Base-by-base conservation (phyloP, 1,140 invertebrate genomes). In the Neuroterus valhalla region DNA sequence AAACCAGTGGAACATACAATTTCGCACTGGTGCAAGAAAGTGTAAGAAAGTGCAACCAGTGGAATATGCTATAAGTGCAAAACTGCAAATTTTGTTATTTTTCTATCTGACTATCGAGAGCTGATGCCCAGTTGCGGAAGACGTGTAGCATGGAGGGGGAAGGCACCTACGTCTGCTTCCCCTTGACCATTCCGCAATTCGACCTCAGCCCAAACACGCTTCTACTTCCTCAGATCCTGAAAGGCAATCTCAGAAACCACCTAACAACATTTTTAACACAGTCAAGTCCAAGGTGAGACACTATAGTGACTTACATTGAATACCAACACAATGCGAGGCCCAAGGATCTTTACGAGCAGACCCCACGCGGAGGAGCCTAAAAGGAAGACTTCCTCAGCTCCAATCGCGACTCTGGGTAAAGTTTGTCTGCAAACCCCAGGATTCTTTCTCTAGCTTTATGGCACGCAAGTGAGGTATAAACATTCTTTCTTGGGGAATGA, bases 261-360 rank as follows among this genome's bases (percentile, higher is more conserved):
- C 31, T 62, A 62, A 62, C 31, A 26, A 62, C 55, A 62, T 62
- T 62, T 62, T 62, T 31, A 62, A n/a, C 55, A 62, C 55, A 62
- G 55, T 62, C 23, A 3, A 62, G 12, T 3, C 26, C 55, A 62
- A 31, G 55, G 26, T 62, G 15, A 62, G 15, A 50, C 6, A 52
- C 52, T 50, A 50, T 21, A 50, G n/a, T 14, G 45, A 46, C 45
- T 46, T 46, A 55, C 50, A 55, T 55, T 55, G 50, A 23, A 19
- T 52, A 11, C 17, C 48, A 55, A 55, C 50, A 52, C 52, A 26
- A 26, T 26, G 26, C 52, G 15, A 55, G 19, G 8, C 12, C 21
- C 12, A 26, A 21, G 52, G 26, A 55, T 55, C 26, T 55, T 55
- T 55, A 55, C 52, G 52, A 55, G 21, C 14, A 23, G 31, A 62